These are phyloP conservation scores for Smithornis capensis DNA, from an alignment of 2,113 vertebrate species.

Conservation along the genomic window DNA sequence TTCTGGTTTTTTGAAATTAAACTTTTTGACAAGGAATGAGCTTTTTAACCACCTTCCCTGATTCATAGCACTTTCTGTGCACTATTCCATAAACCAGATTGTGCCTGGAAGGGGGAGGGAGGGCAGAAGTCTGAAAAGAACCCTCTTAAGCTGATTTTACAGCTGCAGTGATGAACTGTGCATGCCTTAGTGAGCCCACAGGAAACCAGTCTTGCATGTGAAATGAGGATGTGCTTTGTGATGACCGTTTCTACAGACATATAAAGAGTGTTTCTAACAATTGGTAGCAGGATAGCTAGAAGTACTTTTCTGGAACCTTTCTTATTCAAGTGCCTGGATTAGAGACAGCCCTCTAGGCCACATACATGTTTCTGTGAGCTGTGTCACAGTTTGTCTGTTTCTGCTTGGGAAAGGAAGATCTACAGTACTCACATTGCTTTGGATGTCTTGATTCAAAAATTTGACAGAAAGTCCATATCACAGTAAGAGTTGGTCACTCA, in stretches of 20 bases:
- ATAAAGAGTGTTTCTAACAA: background rate
- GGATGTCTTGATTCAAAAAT: background rate
- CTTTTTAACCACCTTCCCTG: background rate
- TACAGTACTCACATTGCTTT: background rate
- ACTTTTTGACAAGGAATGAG: background rate
- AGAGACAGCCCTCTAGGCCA: background rate
- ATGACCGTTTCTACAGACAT: fast-evolving
- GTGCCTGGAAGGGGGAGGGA: background rate
- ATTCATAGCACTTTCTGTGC: background rate
- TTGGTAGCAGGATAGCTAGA: background rate
- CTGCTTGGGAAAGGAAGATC: background rate
- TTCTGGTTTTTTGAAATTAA: background rate
- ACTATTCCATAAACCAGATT: background rate
- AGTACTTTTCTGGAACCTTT: background rate
- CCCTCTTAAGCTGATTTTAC: background rate
- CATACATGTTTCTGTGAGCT: background rate
- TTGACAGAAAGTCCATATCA: background rate
- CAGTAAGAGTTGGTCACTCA: background rate
- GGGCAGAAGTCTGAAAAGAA: background rate
- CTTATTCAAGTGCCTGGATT: background rate
- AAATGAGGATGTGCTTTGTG: background rate
- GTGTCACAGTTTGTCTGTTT: background rate
- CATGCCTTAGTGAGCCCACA: background rate
- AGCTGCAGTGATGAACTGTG: background rate
- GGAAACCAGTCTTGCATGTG: background rate